Evolutionary conservation across 2,888 invertebrate genomes (phyloP).

Genomic region (Thelaira solivaga): DNA sequence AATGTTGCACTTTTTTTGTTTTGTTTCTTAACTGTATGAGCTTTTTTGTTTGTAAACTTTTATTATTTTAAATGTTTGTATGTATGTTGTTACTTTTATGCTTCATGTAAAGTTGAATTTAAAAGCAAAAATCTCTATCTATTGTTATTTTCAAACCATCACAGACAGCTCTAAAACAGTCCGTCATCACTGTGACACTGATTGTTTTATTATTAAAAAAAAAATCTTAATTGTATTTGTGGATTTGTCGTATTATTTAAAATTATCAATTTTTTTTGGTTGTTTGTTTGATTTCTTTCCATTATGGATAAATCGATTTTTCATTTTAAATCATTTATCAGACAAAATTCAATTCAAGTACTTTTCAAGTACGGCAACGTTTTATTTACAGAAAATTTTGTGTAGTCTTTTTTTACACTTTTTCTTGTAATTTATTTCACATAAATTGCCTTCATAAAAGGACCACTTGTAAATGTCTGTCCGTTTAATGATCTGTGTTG

Average conservation of each 20-base stretch:
- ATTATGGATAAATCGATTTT: not conserved
- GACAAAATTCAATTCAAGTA: constrained; percentile 13
- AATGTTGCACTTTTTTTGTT: constrained; percentile 51
- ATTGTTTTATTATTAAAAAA: constrained; percentile 51
- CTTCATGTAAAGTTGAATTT: not conserved
- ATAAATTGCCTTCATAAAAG: not conserved
- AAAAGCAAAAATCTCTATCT: not conserved
- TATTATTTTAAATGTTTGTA: not conserved
- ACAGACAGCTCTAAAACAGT: constrained; percentile 12
- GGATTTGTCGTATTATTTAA: not conserved
- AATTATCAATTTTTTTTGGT: not conserved
- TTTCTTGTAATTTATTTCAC: not conserved
- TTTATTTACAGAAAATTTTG: not conserved
- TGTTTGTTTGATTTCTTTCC: constrained; percentile 5
- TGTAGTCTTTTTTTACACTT: constrained; percentile 2
- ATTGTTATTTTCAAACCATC: constrained; percentile 31
- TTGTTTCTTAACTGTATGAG: not conserved
- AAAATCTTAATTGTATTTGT: not conserved
- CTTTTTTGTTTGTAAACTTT: not conserved
- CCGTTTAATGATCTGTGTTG: not conserved
- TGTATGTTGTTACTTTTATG: not conserved
- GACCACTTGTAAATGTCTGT: not conserved
- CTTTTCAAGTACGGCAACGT: not conserved
- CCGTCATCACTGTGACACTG: constrained; percentile 41
- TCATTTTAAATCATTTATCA: not conserved